Evolutionary conservation across 2,888 invertebrate genomes (phyloP), one percentile per base, ranked within the genome.

Genomic region (Chrysolina haemoptera): DNA sequence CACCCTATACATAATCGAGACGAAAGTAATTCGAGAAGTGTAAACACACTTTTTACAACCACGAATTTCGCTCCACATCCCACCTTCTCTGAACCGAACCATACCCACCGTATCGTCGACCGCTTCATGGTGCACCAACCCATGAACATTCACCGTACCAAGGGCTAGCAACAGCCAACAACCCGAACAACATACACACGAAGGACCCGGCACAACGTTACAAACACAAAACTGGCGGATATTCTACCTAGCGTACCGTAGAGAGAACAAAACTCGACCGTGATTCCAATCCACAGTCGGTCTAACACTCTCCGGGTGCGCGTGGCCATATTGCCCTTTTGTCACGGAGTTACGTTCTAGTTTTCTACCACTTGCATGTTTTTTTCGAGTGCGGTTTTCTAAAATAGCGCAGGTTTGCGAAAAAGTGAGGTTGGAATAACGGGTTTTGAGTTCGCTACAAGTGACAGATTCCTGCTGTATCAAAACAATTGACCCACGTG

Each of bases 101-200:
- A 41, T 63, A 70, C 63, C 73, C 62, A 48, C 66, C 65, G n/a
- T 35, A 50, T 18, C 59, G 27, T 35, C 27, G 16, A 35, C 14
- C 22, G n/a, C 14, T 59, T 27, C n/a, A 59, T 48, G 62, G n/a
- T 27, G 27, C 59, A 27, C 59, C 73, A 73, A 62, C 73, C 73
- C 50, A 70, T 70, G 55, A 73, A 69, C 73, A 59, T 66, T 64
- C 48, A 55, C 55, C 66, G 22, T 66, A 66, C 70, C 73, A 73
- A 73, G 73, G 73, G 73, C 73, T 59, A 22, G 70, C 70, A 35
- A 6, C 6, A 3, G 8, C 6, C 35, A 35, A 35, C 35, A 48
- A 65, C 64, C 63, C 55, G 62, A 65, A 68, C 69, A 41, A 66
- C 35, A 27, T 27, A 35, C 62, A 62, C 69, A 22, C 55, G 73